phyloP scores from a whole-genome alignment of 2,888 invertebrate genomes.

The Cetonia aurata region DNA sequence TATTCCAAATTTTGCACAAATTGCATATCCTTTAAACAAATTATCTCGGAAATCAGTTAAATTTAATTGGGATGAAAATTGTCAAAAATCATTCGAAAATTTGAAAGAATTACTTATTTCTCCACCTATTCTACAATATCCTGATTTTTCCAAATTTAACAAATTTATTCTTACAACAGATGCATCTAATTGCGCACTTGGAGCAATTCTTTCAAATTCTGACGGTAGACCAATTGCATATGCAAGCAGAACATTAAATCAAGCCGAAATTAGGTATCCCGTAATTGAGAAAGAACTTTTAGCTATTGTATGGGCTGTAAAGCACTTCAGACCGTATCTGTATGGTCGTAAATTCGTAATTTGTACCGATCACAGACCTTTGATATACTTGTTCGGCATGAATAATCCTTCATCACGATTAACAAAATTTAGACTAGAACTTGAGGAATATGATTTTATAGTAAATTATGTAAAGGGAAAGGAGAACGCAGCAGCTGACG shows the following conservation, averaged over 20 bases:
- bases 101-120: not conserved
- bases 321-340: constrained; percentile 50
- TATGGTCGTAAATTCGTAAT: constrained; percentile 49
- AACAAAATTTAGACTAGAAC: constrained; percentile 52
- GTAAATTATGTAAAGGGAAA: constrained; percentile 52
- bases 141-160: not conserved
- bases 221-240: constrained; percentile 21
- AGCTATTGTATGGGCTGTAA: constrained; percentile 52
- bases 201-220: constrained; percentile 3
- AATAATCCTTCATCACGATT: constrained; percentile 53
- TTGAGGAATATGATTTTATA: constrained; percentile 52
- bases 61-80: constrained; percentile 4
- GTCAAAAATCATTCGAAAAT: not conserved
- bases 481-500: constrained; percentile 46
- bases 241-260: constrained; percentile 21
- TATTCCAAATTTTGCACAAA: constrained; percentile 57
- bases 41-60: constrained; percentile 8
- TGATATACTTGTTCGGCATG: constrained; percentile 52
- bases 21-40: constrained; percentile 55
- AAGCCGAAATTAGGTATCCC: constrained; percentile 29
- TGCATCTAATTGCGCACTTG: constrained; percentile 13
- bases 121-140: constrained; percentile 3
- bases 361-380: constrained; percentile 51
- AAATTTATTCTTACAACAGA: constrained; percentile 21
- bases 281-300: constrained; percentile 49